phyloP scores from a whole-genome alignment of 2,888 invertebrate species.

The Camptogramma bilineatum region DNA sequence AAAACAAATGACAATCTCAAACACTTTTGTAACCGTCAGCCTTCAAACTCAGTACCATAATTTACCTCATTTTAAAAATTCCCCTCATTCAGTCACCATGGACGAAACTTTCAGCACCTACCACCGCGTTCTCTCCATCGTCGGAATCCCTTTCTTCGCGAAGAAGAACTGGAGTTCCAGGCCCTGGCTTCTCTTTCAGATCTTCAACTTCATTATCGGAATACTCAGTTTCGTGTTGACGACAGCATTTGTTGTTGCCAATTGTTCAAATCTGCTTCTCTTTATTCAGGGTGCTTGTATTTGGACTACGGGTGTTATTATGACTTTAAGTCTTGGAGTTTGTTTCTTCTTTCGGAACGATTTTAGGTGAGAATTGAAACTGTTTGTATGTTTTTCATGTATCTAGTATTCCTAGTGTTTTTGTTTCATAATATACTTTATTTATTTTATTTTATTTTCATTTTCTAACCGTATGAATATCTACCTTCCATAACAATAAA shows the following conservation, averaged over 20 bases:
- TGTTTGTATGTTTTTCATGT: neutral
- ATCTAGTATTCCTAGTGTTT: too few relatives aligned
- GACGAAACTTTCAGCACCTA: conserved; percentile 64
- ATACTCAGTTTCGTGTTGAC: conserved; percentile 68
- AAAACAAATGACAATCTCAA: neutral
- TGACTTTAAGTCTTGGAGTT: conserved; percentile 68
- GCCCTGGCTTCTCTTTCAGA: conserved; percentile 63
- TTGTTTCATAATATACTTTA: too few relatives aligned
- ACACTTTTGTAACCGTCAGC: neutral
- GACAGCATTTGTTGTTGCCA: conserved; percentile 61
- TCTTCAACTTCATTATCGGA: conserved; percentile 64
- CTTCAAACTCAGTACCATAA: neutral
- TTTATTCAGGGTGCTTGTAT: conserved; percentile 77
- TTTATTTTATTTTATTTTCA: too few relatives aligned
- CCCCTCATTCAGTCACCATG: conserved; percentile 50
- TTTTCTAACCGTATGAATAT: too few relatives aligned
- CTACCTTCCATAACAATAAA: too few relatives aligned
- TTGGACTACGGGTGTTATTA: conserved; percentile 74
- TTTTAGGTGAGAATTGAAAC: conserved; percentile 49
- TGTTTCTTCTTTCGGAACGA: conserved; percentile 65
- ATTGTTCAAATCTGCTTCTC: conserved; percentile 55
- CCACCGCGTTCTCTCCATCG: conserved; percentile 64
- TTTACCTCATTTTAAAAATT: neutral
- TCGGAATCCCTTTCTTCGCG: conserved; percentile 68
- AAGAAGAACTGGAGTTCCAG: conserved; percentile 63